These are phyloP conservation scores for Homarus gammarus DNA, from an alignment of 2,888 invertebrate genomes.

Conservation along the genomic window DNA sequence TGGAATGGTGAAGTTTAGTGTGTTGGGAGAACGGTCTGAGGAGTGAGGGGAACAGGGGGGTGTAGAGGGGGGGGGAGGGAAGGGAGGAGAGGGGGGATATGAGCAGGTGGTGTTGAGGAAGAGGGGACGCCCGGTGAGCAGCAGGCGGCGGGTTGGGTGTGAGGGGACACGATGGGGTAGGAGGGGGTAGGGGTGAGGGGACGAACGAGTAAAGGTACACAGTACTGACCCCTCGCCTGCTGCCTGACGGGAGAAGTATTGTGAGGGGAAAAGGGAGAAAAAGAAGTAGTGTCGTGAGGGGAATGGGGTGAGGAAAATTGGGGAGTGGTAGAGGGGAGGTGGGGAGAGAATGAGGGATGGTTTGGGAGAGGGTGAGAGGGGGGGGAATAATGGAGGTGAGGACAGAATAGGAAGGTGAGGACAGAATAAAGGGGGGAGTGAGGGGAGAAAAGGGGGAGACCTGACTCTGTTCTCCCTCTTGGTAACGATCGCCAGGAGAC, in stretches of 20 bases:
- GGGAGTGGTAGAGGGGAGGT: background rate
- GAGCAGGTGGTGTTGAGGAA: background rate
- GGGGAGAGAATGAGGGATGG: background rate
- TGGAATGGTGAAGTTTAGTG: background rate
- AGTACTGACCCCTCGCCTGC: background rate
- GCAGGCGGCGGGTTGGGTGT: background rate
- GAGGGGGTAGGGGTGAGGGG: background rate
- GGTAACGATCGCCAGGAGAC: slow-evolving; percentile 43
- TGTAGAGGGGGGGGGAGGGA: background rate
- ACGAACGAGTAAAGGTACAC: background rate
- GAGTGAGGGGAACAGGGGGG: background rate
- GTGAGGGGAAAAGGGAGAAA: background rate
- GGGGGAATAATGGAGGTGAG: background rate
- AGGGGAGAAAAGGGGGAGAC: background rate
- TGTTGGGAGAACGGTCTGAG: background rate
- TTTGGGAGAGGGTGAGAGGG: background rate
- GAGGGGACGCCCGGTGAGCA: background rate
- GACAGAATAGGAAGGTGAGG: background rate
- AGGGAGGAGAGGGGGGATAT: background rate
- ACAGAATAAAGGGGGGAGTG: background rate
- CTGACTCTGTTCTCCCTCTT: background rate
- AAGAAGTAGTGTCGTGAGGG: background rate
- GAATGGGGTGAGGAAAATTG: background rate
- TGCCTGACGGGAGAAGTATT: background rate
- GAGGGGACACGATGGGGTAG: too few species aligned